Conservation (phyloP, 2,797 vertebrate species). For the Gymnothorax reevesii region DNA sequence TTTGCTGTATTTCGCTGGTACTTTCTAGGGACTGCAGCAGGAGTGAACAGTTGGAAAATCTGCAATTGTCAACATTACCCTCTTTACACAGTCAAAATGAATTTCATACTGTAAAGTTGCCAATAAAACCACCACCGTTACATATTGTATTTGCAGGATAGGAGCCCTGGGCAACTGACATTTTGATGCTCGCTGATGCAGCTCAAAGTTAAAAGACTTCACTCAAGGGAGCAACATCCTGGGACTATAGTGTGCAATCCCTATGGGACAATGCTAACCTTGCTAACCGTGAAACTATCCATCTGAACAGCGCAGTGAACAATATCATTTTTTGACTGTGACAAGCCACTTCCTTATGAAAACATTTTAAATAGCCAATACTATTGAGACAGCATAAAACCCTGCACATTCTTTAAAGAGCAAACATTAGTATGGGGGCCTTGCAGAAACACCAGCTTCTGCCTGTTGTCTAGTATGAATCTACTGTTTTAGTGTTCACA, state of each 20-base stretch:
- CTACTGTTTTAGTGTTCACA: neutral
- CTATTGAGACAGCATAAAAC: neutral
- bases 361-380: neutral
- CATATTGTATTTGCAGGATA: neutral
- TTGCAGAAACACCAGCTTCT: neutral
- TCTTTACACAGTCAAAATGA: neutral
- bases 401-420: neutral
- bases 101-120: neutral
- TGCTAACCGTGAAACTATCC: neutral
- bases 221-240: neutral
- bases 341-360: neutral
- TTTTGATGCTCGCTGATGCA: conserved; percentile 4
- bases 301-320: too few species aligned
- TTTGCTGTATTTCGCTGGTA: too few species aligned
- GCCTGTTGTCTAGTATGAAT: neutral
- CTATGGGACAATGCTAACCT: neutral
- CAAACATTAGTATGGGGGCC: neutral
- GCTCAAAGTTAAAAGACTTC: conserved; percentile 1
- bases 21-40: neutral
- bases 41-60: neutral
- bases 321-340: neutral
- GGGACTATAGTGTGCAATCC: neutral
- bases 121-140: conserved; percentile 4
- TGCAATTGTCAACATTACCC: neutral
- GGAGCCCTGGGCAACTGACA: neutral